Conservation (phyloP, 2,113 vertebrate species). For the Pluvianellus socialis region DNA sequence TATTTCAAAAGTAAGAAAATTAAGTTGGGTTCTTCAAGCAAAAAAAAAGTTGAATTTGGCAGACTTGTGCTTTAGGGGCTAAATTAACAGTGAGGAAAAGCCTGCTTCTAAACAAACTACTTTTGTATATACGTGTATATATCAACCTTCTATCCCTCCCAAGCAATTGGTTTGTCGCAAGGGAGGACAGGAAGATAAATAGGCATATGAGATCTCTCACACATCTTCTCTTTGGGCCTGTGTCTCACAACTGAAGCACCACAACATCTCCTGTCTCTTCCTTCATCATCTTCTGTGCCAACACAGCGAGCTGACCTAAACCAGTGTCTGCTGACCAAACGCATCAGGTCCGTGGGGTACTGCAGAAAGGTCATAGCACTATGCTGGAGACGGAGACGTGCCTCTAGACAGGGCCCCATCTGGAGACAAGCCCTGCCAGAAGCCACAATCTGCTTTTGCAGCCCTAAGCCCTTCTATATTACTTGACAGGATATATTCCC, state of each 20-base stretch:
- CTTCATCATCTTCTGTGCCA: background rate
- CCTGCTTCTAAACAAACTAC: background rate
- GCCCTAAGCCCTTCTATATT: background rate
- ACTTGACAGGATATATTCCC: background rate
- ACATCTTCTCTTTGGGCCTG: background rate
- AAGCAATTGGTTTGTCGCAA: background rate
- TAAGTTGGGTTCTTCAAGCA: background rate
- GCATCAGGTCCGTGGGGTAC: background rate
- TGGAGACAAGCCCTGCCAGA: background rate
- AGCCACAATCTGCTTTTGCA: background rate
- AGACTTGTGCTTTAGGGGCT: background rate
- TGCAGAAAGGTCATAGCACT: background rate
- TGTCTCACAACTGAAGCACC: background rate
- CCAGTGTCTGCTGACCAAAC: background rate
- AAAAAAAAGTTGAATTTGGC: background rate
- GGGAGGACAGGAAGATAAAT: background rate
- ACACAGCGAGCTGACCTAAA: background rate
- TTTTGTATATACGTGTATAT: rapidly evolving
- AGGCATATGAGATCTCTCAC: background rate
- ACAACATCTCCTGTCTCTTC: background rate
- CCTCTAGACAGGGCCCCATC: background rate
- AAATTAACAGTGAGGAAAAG: background rate
- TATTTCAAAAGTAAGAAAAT: background rate
- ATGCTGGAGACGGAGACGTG: background rate
- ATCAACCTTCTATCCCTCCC: background rate